Conservation (phyloP, 2,888 invertebrate genomes). For the Rhodophaea formosa region DNA sequence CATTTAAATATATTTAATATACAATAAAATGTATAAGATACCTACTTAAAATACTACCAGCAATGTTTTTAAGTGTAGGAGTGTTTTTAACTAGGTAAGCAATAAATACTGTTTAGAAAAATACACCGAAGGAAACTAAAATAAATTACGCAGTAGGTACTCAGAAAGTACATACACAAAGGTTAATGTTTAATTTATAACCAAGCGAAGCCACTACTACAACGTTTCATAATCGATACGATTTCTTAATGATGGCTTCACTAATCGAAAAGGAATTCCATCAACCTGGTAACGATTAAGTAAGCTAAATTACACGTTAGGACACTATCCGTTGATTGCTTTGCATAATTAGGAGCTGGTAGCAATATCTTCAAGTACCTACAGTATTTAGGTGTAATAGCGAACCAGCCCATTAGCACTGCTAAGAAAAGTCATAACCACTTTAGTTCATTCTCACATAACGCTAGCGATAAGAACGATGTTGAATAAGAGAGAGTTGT, state of each 20-base stretch:
- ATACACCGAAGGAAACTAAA: too few species aligned
- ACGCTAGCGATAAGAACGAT: background rate
- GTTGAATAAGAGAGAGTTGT: conserved; percentile 2
- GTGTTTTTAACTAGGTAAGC: too few species aligned
- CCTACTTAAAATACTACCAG: too few species aligned
- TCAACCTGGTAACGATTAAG: conserved; percentile 3
- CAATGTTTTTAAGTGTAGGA: too few species aligned
- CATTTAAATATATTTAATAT: too few species aligned
- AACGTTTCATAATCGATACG: conserved; percentile 5
- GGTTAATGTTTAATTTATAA: background rate
- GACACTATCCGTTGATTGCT: background rate
- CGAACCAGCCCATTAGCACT: background rate
- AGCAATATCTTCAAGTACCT: too few species aligned
- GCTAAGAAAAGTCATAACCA: background rate
- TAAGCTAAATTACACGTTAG: conserved; percentile 3
- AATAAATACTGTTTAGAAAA: too few species aligned
- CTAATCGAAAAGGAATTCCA: conserved; percentile 1
- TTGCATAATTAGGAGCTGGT: background rate
- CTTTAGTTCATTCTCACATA: background rate
- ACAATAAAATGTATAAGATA: too few species aligned
- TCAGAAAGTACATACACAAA: too few species aligned
- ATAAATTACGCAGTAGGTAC: too few species aligned
- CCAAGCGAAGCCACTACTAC: background rate
- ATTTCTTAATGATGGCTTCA: conserved; percentile 1
- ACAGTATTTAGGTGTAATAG: too few species aligned